These are phyloP conservation scores for Boloria selene DNA, from an alignment of 2,888 invertebrate genomes.

Conservation along the genomic window DNA sequence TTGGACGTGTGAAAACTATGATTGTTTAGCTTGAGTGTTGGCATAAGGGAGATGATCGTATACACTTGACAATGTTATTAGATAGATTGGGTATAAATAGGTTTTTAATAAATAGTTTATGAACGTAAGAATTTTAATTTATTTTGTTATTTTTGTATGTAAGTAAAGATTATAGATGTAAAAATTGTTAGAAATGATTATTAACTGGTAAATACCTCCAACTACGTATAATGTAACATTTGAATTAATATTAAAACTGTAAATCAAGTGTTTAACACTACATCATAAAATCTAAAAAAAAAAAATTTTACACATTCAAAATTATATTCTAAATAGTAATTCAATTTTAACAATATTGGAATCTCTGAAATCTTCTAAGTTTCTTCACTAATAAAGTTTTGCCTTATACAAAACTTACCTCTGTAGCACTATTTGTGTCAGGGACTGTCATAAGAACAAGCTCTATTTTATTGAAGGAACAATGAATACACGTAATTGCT, in stretches of 20 bases:
- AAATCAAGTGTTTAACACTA: too few species aligned
- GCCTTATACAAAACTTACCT: not conserved
- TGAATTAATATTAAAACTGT: too few species aligned
- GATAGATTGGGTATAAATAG: not conserved
- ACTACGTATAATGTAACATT: too few species aligned
- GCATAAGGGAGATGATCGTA: slow-evolving; percentile 7
- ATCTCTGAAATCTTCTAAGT: not conserved
- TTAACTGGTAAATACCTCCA: too few species aligned
- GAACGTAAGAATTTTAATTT: too few species aligned
- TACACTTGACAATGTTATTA: slow-evolving; percentile 6
- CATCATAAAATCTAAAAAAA: too few species aligned
- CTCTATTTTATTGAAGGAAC: slow-evolving; percentile 9
- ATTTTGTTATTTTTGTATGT: too few species aligned
- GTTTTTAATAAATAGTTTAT: not conserved
- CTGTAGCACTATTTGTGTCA: slow-evolving; percentile 4
- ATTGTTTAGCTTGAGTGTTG: slow-evolving; percentile 24
- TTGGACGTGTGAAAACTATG: slow-evolving; percentile 18
- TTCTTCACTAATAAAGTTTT: not conserved
- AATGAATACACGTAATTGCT: too few species aligned
- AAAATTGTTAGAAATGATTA: too few species aligned
- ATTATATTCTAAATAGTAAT: not conserved
- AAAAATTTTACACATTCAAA: too few species aligned
- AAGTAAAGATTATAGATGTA: too few species aligned
- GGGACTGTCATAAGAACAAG: not conserved
- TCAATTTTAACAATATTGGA: not conserved